These are phyloP conservation scores for Forbesichthys agassizii DNA, from an alignment of 2,113 vertebrate genomes.

Conservation along the genomic window DNA sequence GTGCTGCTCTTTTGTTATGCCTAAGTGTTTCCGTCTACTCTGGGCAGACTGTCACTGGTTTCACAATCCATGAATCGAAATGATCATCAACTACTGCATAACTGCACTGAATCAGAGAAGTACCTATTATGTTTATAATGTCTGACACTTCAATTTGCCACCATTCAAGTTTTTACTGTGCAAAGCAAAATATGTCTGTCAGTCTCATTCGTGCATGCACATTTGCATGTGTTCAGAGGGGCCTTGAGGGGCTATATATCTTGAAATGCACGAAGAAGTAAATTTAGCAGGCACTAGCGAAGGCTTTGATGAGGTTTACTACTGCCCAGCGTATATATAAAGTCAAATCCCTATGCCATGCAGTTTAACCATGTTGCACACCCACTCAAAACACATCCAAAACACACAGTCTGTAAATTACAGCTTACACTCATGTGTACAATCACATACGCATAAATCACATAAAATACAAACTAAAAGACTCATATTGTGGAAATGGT, in stretches of 20 bases:
- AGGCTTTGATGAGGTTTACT: conserved; percentile 65
- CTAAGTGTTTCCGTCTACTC: conserved; percentile 43
- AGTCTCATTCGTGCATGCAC: neutral
- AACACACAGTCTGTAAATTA: conserved; percentile 56
- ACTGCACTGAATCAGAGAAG: neutral
- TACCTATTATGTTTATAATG: too few relatives aligned
- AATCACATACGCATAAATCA: neutral
- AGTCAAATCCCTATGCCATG: conserved; percentile 35
- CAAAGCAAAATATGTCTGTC: too few relatives aligned
- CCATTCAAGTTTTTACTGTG: neutral
- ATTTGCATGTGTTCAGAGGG: neutral
- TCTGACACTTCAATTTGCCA: too few relatives aligned
- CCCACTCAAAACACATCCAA: conserved; percentile 31
- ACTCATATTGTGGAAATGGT: conserved; percentile 21
- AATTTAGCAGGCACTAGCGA: conserved; percentile 39
- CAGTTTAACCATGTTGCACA: conserved; percentile 40
- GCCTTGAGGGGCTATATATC: conserved; percentile 27
- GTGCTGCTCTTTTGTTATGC: conserved; percentile 37
- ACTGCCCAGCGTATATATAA: conserved; percentile 60
- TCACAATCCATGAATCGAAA: neutral
- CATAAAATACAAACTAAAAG: too few relatives aligned
- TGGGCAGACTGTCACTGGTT: conserved; percentile 21
- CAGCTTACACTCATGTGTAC: conserved; percentile 27
- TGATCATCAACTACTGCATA: neutral
- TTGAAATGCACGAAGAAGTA: conserved; percentile 36